Conservation (phyloP, 2,113 vertebrate species). For the Hyaena hyaena region DNA sequence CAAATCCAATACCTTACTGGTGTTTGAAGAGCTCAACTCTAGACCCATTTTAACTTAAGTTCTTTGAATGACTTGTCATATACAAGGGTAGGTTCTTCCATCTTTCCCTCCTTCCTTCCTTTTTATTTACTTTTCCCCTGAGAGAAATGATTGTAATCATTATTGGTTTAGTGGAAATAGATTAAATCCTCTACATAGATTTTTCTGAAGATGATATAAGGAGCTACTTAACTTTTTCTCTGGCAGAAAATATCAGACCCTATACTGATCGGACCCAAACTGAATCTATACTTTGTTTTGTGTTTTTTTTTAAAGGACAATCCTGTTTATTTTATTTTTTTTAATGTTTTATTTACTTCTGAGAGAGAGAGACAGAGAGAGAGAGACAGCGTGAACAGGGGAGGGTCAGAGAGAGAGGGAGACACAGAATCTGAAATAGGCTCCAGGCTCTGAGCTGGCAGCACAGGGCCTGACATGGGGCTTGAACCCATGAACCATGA, state of each 20-base stretch:
- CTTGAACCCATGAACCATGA: too few species aligned
- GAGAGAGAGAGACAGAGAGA: too few species aligned
- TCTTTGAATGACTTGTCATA: background rate
- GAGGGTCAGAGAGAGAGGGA: too few species aligned
- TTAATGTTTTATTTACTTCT: too few species aligned
- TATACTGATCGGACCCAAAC: background rate
- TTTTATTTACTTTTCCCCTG: conserved; percentile 24
- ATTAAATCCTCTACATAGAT: background rate
- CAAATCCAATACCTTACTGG: background rate
- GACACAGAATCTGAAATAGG: too few species aligned
- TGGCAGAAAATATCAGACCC: background rate
- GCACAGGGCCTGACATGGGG: too few species aligned
- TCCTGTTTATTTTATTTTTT: too few species aligned
- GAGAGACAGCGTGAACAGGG: too few species aligned
- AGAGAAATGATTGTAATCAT: conserved; percentile 1
- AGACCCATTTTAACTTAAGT: conserved; percentile 48
- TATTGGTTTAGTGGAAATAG: conserved; percentile 37
- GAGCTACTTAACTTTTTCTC: background rate
- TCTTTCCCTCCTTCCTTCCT: background rate
- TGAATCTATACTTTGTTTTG: background rate
- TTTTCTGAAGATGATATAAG: conserved; percentile 24
- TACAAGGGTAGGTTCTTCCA: background rate
- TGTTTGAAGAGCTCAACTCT: conserved; percentile 50
- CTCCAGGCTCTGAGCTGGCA: too few species aligned
- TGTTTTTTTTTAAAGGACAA: too few species aligned